Conservation (phyloP, 2,797 vertebrate genomes). For the Liparis tanakae region DNA sequence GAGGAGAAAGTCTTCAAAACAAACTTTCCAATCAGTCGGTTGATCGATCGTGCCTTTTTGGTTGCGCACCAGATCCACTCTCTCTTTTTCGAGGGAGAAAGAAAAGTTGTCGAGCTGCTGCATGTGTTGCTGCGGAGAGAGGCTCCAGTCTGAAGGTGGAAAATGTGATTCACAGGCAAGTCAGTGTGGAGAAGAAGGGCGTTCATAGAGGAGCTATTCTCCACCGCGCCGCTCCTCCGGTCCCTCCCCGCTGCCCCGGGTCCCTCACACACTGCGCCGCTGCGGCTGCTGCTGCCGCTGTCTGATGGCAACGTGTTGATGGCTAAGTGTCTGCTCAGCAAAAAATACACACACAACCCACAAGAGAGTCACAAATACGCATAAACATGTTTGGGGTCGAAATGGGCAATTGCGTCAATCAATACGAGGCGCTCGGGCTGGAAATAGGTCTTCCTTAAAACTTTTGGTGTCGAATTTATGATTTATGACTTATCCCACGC, state of each 20-base stretch:
- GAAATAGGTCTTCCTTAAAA: not conserved
- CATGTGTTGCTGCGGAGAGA: constrained; percentile 42
- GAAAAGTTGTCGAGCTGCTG: not conserved
- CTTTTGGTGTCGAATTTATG: not conserved
- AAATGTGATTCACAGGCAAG: constrained; percentile 81
- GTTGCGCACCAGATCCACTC: too few relatives aligned
- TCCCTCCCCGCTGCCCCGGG: too few relatives aligned
- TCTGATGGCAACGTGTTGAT: too few relatives aligned
- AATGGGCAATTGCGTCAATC: not conserved
- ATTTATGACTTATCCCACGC: not conserved
- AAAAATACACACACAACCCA: too few relatives aligned
- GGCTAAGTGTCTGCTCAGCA: too few relatives aligned
- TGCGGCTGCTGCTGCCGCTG: too few relatives aligned
- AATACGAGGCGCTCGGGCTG: not conserved
- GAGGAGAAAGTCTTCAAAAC: not conserved
- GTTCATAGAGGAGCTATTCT: constrained; percentile 70
- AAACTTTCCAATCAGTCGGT: not conserved
- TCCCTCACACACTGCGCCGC: too few relatives aligned
- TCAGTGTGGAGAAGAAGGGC: constrained; percentile 49
- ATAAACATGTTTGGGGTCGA: not conserved
- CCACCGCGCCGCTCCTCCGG: constrained; percentile 1
- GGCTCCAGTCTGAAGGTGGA: constrained; percentile 69
- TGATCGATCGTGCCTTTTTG: not conserved
- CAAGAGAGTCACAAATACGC: too few relatives aligned
- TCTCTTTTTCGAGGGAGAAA: too few relatives aligned